These are phyloP conservation scores for Myzus persicae DNA, from an alignment of 1,140 invertebrate genomes.

Conservation along the genomic window DNA sequence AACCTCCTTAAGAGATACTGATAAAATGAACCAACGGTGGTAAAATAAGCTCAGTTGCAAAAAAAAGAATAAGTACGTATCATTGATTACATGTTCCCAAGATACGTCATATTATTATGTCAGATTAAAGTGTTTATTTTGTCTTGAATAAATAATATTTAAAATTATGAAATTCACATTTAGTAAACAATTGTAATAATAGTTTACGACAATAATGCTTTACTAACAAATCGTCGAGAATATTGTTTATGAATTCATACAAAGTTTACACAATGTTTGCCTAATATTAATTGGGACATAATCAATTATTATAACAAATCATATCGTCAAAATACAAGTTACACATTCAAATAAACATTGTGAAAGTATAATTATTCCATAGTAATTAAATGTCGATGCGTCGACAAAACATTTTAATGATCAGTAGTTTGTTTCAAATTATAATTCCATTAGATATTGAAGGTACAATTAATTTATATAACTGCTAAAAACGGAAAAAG, in stretches of 20 bases:
- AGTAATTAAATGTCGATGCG: neutral
- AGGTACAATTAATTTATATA: neutral
- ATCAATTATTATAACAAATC: neutral
- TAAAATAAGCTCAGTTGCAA: neutral
- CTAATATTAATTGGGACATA: slow-evolving; percentile 1
- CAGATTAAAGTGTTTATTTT: neutral
- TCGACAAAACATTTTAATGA: neutral
- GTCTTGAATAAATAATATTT: neutral
- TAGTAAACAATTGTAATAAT: neutral
- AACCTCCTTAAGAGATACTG: neutral
- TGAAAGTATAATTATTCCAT: neutral
- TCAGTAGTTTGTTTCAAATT: neutral
- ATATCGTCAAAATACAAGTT: neutral
- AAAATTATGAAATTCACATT: neutral
- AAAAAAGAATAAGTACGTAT: neutral
- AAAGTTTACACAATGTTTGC: neutral
- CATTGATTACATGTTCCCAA: neutral
- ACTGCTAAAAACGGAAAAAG: neutral
- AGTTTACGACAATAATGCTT: neutral
- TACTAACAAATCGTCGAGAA: neutral
- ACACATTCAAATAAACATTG: neutral
- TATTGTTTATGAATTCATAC: neutral
- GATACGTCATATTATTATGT: no score
- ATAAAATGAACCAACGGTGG: neutral
- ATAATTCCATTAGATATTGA: neutral